Evolutionary conservation across 2,797 vertebrate genomes (phyloP), one percentile per base, ranked within the genome.

Genomic region (Propithecus deckenii): DNA sequence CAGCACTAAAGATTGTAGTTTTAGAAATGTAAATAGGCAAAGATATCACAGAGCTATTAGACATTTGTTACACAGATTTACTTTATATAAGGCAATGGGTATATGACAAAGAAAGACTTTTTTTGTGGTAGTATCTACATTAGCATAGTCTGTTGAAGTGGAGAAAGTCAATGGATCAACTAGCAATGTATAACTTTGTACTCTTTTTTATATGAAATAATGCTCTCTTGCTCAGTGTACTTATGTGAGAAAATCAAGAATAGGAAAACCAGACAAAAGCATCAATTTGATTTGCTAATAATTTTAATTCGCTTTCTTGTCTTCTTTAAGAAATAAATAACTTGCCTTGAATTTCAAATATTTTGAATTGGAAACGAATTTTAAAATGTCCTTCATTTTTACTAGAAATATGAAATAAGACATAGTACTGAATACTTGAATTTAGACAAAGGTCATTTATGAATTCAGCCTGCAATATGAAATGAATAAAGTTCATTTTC

Each of bases 391-490:
- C 8, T 79, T 25, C 0, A 63, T 91, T 89, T 95, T 97, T 92
- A 88, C 79, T 91, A 61, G 55, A 92, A 84, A 88, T 76, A 4
- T 92, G 15, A 32, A 79, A 35, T 86, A 91, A 88, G 30, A 79
- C 23, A n/a, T 69, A 76, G 15, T 61, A 61, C 23, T 63, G 25
- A 87, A 63, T 91, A 48, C 3, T 17, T 90, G 57, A 55, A 83
- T 84, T 95, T 92, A 91, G 50, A 86, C 28, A 88, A 93, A 96
- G 55, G 10, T 63, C 83, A 75, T 41, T 93, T 92, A 91, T 96
- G n/a, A 96, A 96, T 97, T 88, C 57, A 75, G 32, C 46, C 28
- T 93, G 38, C 38, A 88, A n/a, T 69, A 92, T 92, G 94, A 94
- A 84, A 89, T 63, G 75, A 74, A 81, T 72, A 38, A 86, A 86